A percentile compares a stretch with the other conserved stretches of the same genome.
These are phyloP conservation scores for Tethea ocularis DNA, from an alignment of 2,888 invertebrate genomes.

Conservation along the genomic window DNA sequence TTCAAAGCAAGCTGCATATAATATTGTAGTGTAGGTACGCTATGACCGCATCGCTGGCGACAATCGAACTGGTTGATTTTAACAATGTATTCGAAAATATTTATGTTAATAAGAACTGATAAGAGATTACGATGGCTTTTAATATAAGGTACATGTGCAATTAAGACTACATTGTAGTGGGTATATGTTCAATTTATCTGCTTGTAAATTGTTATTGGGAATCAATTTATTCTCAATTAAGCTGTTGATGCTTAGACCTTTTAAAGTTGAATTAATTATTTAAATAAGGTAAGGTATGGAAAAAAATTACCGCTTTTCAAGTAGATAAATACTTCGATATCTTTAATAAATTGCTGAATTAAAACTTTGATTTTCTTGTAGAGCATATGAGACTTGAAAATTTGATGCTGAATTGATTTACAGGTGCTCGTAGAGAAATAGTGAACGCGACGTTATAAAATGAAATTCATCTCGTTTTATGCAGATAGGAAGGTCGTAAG, in stretches of 20 bases:
- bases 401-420: conserved; percentile 42
- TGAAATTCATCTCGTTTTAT: conserved; percentile 71
- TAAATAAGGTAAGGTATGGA: not conserved
- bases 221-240: not conserved
- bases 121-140: conserved; percentile 17
- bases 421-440: conserved; percentile 46
- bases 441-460: conserved; percentile 64
- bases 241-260: not conserved
- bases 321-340: not conserved
- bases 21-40: conserved; percentile 32
- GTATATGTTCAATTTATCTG: conserved; percentile 5
- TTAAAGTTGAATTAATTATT: not conserved
- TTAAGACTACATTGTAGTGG: not conserved
- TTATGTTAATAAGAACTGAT: conserved; percentile 25
- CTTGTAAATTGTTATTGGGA: not conserved
- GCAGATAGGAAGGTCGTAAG: conserved; percentile 65
- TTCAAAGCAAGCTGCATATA: conserved; percentile 48
- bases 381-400: conserved; percentile 27
- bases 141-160: conserved; percentile 11
- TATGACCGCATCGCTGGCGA: conserved; percentile 23
- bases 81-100: conserved; percentile 26
- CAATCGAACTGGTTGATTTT: conserved; percentile 18
- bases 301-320: not conserved
- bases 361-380: not conserved
- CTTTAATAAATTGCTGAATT: not conserved